These are phyloP conservation scores for Cephalopterus ornatus DNA, from an alignment of 2,113 vertebrate species.

Conservation along the genomic window DNA sequence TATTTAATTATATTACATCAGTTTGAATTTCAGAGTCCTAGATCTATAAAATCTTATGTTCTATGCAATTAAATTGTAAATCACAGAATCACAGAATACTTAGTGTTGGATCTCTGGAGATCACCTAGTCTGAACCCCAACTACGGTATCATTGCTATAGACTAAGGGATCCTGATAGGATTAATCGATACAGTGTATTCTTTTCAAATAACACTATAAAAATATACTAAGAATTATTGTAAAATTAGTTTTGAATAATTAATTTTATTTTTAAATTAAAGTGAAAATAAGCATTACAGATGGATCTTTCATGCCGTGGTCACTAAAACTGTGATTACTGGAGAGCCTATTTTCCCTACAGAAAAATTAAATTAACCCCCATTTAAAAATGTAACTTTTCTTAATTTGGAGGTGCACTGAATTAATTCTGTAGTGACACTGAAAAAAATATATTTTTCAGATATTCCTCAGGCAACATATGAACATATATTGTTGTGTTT, in stretches of 20 bases:
- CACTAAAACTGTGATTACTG: neutral
- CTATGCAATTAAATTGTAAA: neutral
- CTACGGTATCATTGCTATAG: neutral
- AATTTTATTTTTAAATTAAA: neutral
- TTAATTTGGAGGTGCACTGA: neutral
- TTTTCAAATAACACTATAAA: conserved; percentile 25
- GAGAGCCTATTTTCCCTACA: neutral
- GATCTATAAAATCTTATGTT: conserved; percentile 8
- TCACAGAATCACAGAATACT: neutral
- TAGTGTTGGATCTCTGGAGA: neutral
- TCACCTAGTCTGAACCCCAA: neutral
- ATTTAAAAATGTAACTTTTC: neutral
- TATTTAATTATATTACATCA: conserved; percentile 5
- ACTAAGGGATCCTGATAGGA: neutral
- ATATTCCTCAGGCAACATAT: neutral
- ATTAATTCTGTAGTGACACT: neutral
- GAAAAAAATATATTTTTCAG: neutral
- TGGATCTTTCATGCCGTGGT: neutral
- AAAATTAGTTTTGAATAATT: neutral
- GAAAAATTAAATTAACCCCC: neutral
- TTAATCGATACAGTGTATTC: neutral
- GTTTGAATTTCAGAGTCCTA: conserved; percentile 17
- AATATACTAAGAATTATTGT: neutral
- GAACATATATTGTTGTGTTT: neutral
- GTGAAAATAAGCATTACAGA: neutral